Percentiles rank a stretch among this genome's conserved stretches.
Evolutionary conservation across 2,113 vertebrate genomes (phyloP).

Genomic region (Gopherus flavomarginatus): DNA sequence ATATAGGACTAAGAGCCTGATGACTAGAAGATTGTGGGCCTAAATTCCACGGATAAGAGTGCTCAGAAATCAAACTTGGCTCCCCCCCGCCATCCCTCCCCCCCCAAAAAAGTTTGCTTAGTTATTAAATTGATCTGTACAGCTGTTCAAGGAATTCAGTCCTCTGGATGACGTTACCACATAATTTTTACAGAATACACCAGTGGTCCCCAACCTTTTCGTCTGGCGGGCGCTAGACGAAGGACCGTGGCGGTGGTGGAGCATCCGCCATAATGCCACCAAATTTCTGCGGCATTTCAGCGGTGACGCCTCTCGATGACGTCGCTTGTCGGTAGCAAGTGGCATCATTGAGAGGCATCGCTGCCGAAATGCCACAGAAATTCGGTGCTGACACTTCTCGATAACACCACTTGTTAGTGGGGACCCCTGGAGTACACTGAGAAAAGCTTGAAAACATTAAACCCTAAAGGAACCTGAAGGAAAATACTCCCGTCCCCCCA

Average conservation of each 20-base stretch:
- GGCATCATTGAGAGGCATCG: too few species aligned
- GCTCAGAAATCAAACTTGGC: conserved; percentile 10
- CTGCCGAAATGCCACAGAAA: too few species aligned
- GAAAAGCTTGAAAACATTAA: neutral
- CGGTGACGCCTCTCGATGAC: too few species aligned
- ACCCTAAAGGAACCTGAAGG: neutral
- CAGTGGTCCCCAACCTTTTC: too few species aligned
- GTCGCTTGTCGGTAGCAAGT: too few species aligned
- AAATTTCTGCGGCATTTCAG: too few species aligned
- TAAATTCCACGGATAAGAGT: conserved; percentile 20
- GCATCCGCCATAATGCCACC: too few species aligned
- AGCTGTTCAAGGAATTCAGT: neutral
- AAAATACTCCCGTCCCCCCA: neutral
- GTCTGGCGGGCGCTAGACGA: too few species aligned
- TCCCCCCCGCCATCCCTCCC: neutral
- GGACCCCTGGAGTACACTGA: neutral
- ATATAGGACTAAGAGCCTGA: conserved; percentile 23
- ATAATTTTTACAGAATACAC: neutral
- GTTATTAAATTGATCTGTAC: neutral
- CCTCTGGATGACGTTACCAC: neutral
- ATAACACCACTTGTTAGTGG: too few species aligned
- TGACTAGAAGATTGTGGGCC: neutral
- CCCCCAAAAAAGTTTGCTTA: neutral
- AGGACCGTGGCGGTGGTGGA: too few species aligned
- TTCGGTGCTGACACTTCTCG: too few species aligned